phyloP scores from a whole-genome alignment of 2,888 invertebrate species.

The Carabus problematicus region DNA sequence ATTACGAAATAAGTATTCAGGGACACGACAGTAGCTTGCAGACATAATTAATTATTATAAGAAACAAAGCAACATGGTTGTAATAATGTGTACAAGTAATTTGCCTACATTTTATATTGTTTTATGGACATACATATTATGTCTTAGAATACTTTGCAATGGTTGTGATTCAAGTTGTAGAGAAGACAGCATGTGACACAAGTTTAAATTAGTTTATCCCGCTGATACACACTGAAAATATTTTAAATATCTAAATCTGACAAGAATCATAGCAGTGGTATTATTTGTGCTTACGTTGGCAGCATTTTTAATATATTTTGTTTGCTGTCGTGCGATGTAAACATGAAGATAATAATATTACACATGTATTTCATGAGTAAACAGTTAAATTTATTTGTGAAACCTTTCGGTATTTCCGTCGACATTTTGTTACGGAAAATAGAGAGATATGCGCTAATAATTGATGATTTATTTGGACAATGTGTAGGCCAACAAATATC shows the following conservation, averaged over 20 bases:
- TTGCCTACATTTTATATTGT: not conserved
- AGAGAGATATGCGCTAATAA: slow-evolving; percentile 34
- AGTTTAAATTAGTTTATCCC: too few species aligned
- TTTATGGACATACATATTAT: not conserved
- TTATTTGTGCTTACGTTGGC: too few species aligned
- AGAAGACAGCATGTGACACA: too few species aligned
- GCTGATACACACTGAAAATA: too few species aligned
- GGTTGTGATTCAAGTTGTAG: not conserved
- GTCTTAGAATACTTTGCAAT: not conserved
- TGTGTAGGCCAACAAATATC: too few species aligned
- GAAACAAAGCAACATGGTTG: slow-evolving; percentile 1
- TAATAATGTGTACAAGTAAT: not conserved
- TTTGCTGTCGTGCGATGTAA: not conserved
- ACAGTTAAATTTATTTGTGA: slow-evolving; percentile 30
- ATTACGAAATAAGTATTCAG: slow-evolving; percentile 38
- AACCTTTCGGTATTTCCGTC: slow-evolving; percentile 14
- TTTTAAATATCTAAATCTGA: too few species aligned
- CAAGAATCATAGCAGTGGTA: too few species aligned
- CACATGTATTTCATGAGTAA: slow-evolving; percentile 32
- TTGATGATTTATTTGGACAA: slow-evolving; percentile 30
- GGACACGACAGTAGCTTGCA: slow-evolving; percentile 25
- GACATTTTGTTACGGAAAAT: slow-evolving; percentile 35
- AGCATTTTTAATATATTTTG: too few species aligned
- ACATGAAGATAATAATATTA: slow-evolving; percentile 12
- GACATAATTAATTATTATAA: slow-evolving; percentile 30